Evolutionary conservation across 1,140 invertebrate species (phyloP), one percentile per base, ranked within the genome.

Genomic region (Musca vetustissima): DNA sequence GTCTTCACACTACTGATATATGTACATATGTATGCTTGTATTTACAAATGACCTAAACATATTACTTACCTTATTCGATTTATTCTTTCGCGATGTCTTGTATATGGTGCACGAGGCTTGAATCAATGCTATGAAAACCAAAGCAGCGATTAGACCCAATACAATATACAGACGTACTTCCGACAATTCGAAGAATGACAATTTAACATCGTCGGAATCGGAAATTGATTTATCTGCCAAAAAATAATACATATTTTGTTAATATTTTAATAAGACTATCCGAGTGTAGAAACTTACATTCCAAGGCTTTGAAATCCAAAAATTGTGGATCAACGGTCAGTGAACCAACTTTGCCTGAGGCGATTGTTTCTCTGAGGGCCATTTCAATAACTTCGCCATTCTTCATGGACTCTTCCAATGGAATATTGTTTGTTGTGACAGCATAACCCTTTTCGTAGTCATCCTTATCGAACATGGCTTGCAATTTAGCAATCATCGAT

Each of bases 101-200:
- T 91, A 92, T 69, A 96, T 88, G 1, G 93, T 96, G 76, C 93
- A 94, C 49, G 85, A 88, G 4, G 93, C 93, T 84, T 96, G 94
- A 19, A 96, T 85, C 3, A 96, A 72, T 14, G 92, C 91, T 9
- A 96, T 85, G 9, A 93, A 83, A 14, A 95, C 84, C 64, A 97
- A 81, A 1, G 92, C 93, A 14, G 86, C 89, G 67, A 96, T 89
- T 70, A 93, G 92, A 9, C 90, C 94, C 50, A 93, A 85, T 13
- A 96, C 91, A 70, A 93, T 90, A 84, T 93, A 95, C 66, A 94
- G 83, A 74, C 93, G 92, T 3, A 89, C 89, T 73, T 87, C 87
- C 1, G 89, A 87, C 25, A 87, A 80, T 68, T 86, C 85, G 74
- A 88, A 88, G 83, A 88, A 87, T 17, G 81, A 83, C 57, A 79